Evolutionary conservation across 2,888 invertebrate genomes (phyloP).

Genomic region (Lepidocyrtinus sp.): DNA sequence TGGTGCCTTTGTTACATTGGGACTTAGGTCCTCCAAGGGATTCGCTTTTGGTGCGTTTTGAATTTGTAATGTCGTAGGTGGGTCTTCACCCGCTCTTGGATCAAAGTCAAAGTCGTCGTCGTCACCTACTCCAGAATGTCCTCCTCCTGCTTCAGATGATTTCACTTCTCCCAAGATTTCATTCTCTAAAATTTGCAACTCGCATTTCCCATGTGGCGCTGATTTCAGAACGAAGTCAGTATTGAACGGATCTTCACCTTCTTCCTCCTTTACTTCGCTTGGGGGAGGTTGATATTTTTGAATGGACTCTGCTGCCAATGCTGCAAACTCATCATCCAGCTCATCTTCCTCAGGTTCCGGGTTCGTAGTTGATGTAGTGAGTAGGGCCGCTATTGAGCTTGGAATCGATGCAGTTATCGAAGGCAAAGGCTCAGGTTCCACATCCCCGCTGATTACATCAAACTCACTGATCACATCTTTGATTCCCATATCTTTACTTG

Average conservation of each 20-base stretch:
- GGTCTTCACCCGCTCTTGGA: slow-evolving; percentile 69
- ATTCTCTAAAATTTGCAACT: slow-evolving; percentile 76
- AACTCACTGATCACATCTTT: slow-evolving; percentile 68
- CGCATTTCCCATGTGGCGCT: slow-evolving; percentile 73
- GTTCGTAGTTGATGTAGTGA: slow-evolving; percentile 71
- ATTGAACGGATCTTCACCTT: slow-evolving; percentile 74
- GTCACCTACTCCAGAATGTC: slow-evolving; percentile 64
- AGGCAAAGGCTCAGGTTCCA: slow-evolving; percentile 22
- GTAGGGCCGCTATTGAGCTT: slow-evolving; percentile 56
- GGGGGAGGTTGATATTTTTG: slow-evolving; percentile 75
- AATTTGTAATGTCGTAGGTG: slow-evolving; percentile 55
- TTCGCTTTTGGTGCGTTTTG: slow-evolving; percentile 73
- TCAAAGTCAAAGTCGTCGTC: slow-evolving; percentile 70
- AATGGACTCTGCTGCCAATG: slow-evolving; percentile 84
- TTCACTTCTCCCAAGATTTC: slow-evolving; percentile 73
- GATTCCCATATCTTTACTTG: slow-evolving; percentile 36
- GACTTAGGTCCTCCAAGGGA: slow-evolving; percentile 73
- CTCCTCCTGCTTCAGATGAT: slow-evolving; percentile 70
- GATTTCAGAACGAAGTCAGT: slow-evolving; percentile 72
- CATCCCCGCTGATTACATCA: slow-evolving; percentile 60
- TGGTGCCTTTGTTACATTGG: slow-evolving; percentile 59
- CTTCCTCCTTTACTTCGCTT: slow-evolving; percentile 72
- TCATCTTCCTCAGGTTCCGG: slow-evolving; percentile 75
- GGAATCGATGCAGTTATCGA: slow-evolving; percentile 28
- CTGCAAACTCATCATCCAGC: slow-evolving; percentile 84